Percentiles rank a stretch among this genome's conserved stretches.
Evolutionary conservation across 2,888 invertebrate genomes (phyloP).

Genomic region (Oegoconia quadripuncta): DNA sequence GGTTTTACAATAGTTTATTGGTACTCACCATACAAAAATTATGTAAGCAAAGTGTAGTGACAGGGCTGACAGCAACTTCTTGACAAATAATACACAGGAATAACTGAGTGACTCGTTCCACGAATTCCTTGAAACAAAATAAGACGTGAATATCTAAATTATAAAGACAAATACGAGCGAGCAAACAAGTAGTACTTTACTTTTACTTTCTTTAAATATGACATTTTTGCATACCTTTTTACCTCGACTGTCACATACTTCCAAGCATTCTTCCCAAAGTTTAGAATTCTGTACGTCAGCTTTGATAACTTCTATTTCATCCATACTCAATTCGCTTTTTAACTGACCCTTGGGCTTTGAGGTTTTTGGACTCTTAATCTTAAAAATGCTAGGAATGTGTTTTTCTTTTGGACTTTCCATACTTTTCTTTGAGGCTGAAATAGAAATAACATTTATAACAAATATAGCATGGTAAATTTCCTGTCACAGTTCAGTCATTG

Average conservation of each 20-base stretch:
- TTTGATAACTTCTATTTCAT: constrained; percentile 59
- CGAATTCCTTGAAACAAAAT: constrained; percentile 66
- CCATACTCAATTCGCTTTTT: constrained; percentile 34
- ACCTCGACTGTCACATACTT: constrained; percentile 58
- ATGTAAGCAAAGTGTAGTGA: constrained; percentile 86
- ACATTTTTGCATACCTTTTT: constrained; percentile 52
- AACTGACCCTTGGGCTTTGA: constrained; percentile 19
- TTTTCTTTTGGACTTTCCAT: constrained; percentile 21
- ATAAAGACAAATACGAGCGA: not conserved
- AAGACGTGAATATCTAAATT: not conserved
- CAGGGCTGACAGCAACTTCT: constrained; percentile 83
- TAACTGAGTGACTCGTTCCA: constrained; percentile 80
- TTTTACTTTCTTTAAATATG: not conserved
- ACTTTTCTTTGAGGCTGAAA: constrained; percentile 24
- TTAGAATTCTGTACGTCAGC: constrained; percentile 81
- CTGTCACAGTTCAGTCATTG: too few relatives aligned
- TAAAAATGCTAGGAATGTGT: constrained; percentile 25
- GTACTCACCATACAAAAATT: constrained; percentile 84
- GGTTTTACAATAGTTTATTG: not conserved
- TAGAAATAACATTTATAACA: not conserved
- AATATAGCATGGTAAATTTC: not conserved
- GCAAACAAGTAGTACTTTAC: not conserved
- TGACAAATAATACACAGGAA: constrained; percentile 91
- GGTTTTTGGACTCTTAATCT: constrained; percentile 27
- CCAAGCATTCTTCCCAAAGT: constrained; percentile 83